Evolutionary conservation across 2,797 vertebrate genomes (phyloP).

Genomic region (Emydoidea blandingii): DNA sequence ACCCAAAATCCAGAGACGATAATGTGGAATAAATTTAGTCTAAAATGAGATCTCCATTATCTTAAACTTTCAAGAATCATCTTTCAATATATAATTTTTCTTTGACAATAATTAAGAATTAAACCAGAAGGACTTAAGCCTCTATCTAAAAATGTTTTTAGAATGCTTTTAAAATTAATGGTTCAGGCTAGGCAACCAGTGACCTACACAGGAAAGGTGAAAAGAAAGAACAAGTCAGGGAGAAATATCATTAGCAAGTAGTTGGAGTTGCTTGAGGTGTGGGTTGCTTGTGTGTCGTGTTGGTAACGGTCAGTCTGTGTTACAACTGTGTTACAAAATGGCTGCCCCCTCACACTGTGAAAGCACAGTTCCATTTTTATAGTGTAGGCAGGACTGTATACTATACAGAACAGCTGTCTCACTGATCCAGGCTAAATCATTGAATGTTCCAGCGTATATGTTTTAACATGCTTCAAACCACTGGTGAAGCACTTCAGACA

Average conservation of each 20-base stretch:
- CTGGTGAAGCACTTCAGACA: neutral
- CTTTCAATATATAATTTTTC: neutral
- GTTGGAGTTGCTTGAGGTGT: neutral
- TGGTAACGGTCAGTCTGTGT: neutral
- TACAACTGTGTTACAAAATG: neutral
- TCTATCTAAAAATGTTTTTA: neutral
- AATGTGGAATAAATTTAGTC: neutral
- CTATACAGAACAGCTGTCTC: neutral
- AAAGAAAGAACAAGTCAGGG: neutral
- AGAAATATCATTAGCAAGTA: fast-evolving
- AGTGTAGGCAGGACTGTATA: neutral
- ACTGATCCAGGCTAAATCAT: neutral
- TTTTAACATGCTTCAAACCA: neutral
- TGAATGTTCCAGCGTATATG: neutral
- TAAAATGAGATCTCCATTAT: neutral
- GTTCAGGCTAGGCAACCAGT: neutral
- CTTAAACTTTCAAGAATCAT: neutral
- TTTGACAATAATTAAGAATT: neutral
- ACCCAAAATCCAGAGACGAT: neutral
- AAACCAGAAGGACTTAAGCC: neutral
- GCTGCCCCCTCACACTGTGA: neutral
- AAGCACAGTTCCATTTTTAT: neutral
- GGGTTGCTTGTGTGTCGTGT: neutral
- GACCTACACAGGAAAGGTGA: neutral
- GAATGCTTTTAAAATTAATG: neutral